A percentile compares a stretch with the other conserved stretches of the same genome.
phyloP scores from a whole-genome alignment of 2,113 vertebrate species.

The Sander lucioperca region DNA sequence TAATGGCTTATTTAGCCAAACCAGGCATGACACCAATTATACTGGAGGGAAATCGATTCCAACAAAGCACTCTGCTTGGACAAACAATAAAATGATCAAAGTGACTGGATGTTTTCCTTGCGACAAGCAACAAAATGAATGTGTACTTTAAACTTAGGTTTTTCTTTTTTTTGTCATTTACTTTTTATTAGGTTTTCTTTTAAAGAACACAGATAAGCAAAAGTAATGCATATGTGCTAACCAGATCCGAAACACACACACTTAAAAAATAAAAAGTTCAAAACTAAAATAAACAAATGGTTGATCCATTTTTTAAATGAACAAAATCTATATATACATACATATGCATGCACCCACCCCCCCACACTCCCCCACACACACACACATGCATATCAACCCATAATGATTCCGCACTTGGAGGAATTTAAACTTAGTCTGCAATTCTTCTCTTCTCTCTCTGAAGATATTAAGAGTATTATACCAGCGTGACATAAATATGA shows the following conservation, averaged over 20 bases:
- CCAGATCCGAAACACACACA: too few relatives aligned
- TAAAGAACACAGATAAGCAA: too few relatives aligned
- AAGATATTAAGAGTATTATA: slow-evolving; percentile 30
- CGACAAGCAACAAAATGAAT: slow-evolving; percentile 48
- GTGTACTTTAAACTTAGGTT: slow-evolving; percentile 32
- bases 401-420: neutral
- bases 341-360: too few relatives aligned
- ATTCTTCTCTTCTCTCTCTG: slow-evolving; percentile 10
- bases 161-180: too few relatives aligned
- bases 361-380: too few relatives aligned
- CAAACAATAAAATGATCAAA: slow-evolving; percentile 71
- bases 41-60: slow-evolving; percentile 70
- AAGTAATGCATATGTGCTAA: too few relatives aligned
- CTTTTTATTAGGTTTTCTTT: too few relatives aligned
- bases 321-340: too few relatives aligned
- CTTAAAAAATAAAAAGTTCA: too few relatives aligned
- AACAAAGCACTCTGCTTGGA: slow-evolving; percentile 57
- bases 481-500: slow-evolving; percentile 3
- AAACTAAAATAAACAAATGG: too few relatives aligned
- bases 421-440: slow-evolving; percentile 8
- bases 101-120: slow-evolving; percentile 48
- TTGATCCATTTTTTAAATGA: too few relatives aligned
- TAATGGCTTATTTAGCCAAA: slow-evolving; percentile 77
- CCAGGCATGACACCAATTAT: slow-evolving; percentile 74
- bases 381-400: too few relatives aligned